Evolutionary conservation across 2,797 vertebrate genomes (phyloP), one percentile per base, ranked within the genome.

Genomic region (Xenentodon cancila): DNA sequence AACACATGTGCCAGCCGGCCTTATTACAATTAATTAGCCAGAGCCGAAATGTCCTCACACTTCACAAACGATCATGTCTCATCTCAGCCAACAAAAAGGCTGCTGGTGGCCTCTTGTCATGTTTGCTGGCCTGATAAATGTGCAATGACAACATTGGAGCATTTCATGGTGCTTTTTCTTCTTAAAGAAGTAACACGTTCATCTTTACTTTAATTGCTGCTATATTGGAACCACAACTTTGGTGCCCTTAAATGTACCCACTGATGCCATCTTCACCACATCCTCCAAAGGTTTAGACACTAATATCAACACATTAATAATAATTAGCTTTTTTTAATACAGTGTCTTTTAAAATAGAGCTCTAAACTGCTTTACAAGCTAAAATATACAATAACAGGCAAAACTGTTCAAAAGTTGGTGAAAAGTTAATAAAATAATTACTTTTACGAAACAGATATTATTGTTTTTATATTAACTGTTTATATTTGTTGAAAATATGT

Each of bases 21-120:
- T 89, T 88, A 84, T 91, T 91, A 90, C 91, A 91, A 92, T 91
- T 92, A 91, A 92, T 92, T 92, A 91, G 84, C 83, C 21, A 13
- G 68, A 70, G 79, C 80, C 63, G 68, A 88, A 88, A 91, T 89
- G 89, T 89, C 90, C 87, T 85, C 85, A 84, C 89, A 88, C 90
- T 89, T 88, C 86, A 88, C 73, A 87, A 84, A 72, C 59, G 55
- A 81, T 82, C 80, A 73, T 50, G 81, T 88, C 83, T 85, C 53
- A 59, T 81, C 64, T 66, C 55, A 12, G 81, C 75, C 80, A 68
- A 64, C 22, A 44, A 84, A 82, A 82, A 86, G 76, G 73, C 82
- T 77, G 73, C 77, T 78, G 75, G 84, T 84, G 79, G 84, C 78
- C 76, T 69, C 62, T 54, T 79, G 75, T 85, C 81, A 68, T 68